These are phyloP conservation scores for Chloromyia formosa DNA, from an alignment of 2,888 invertebrate genomes.

Conservation along the genomic window DNA sequence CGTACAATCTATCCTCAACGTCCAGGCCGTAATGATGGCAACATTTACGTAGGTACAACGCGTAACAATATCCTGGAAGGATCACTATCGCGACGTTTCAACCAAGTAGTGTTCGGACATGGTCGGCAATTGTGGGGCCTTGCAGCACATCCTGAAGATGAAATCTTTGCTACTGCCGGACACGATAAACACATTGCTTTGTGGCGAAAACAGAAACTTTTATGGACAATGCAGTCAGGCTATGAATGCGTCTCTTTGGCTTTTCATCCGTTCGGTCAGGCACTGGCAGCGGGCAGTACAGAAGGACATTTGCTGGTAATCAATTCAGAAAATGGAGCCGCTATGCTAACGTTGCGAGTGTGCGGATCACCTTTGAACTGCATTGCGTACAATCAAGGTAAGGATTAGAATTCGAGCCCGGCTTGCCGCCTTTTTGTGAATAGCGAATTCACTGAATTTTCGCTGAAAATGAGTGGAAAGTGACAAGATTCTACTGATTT, in stretches of 20 bases:
- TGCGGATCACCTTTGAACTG: conserved; percentile 89
- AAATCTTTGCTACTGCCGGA: conserved; percentile 91
- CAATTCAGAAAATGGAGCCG: conserved; percentile 86
- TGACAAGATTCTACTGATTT: not conserved
- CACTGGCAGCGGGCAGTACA: conserved; percentile 87
- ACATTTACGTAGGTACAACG: conserved; percentile 90
- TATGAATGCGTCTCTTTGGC: conserved; percentile 89
- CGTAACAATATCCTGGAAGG: conserved; percentile 90
- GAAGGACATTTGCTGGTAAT: conserved; percentile 88
- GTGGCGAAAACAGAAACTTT: conserved; percentile 88
- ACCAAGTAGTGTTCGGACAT: conserved; percentile 88
- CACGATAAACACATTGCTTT: conserved; percentile 90
- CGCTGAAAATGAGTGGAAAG: not conserved
- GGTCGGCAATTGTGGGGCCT: conserved; percentile 87
- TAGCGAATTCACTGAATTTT: not conserved
- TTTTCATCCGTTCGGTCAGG: conserved; percentile 88
- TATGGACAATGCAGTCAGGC: conserved; percentile 88
- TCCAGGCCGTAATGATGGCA: conserved; percentile 87
- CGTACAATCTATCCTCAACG: conserved; percentile 89
- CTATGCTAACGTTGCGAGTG: conserved; percentile 84
- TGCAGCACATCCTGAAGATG: conserved; percentile 89
- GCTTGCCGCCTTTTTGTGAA: not conserved
- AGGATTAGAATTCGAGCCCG: not conserved
- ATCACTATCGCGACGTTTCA: conserved; percentile 87
- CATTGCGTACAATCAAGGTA: conserved; percentile 87